These are phyloP conservation scores for Erethizon dorsatum DNA, from an alignment of 2,797 vertebrate species.

Conservation along the genomic window DNA sequence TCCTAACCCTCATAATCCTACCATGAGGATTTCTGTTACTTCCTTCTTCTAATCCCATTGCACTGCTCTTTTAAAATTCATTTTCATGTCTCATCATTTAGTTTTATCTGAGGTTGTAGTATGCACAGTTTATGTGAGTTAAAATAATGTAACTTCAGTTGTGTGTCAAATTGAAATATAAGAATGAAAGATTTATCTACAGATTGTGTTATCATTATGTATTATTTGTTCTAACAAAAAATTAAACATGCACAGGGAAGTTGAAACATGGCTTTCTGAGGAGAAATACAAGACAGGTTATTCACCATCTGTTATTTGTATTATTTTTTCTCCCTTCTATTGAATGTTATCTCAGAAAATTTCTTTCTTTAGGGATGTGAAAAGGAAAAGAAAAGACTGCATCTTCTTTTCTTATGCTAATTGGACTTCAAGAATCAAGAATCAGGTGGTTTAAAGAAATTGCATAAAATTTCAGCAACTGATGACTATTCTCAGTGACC, in stretches of 20 bases:
- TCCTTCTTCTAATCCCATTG: not conserved
- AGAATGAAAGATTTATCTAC: not conserved
- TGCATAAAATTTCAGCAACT: not conserved
- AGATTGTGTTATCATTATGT: not conserved
- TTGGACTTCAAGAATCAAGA: not conserved
- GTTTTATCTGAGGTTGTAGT: not conserved
- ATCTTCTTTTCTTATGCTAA: not conserved
- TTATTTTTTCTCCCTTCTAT: not conserved
- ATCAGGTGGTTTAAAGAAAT: not conserved
- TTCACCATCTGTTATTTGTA: not conserved
- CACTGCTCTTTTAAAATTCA: not conserved
- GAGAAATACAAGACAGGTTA: not conserved
- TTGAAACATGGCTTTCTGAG: not conserved
- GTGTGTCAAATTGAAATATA: not conserved
- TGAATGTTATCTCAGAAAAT: not conserved
- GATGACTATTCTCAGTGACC: not conserved
- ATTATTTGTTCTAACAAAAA: constrained; percentile 13
- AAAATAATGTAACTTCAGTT: not conserved
- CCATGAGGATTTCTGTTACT: not conserved
- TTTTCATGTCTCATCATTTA: constrained; percentile 26
- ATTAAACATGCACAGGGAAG: not conserved
- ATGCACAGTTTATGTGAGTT: not conserved
- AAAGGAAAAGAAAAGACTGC: not conserved
- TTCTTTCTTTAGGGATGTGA: not conserved
- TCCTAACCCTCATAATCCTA: not conserved